Evolutionary conservation across 2,888 invertebrate species (phyloP).

Genomic region (Euclidia mi): DNA sequence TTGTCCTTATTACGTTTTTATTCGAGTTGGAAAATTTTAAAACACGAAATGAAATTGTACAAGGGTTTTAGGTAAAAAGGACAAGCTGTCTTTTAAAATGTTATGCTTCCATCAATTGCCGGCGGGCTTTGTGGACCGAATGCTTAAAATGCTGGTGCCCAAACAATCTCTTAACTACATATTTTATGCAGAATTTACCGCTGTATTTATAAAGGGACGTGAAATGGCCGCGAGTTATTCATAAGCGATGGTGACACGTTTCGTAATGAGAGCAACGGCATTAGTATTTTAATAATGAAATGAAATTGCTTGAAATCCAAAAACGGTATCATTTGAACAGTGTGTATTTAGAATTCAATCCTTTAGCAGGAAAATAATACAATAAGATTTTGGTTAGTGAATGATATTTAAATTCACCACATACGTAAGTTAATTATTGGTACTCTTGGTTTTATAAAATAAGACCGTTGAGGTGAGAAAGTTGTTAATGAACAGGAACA

Average conservation of each 20-base stretch:
- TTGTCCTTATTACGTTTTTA: conserved; percentile 12
- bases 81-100: too few relatives aligned
- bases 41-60: conserved; percentile 10
- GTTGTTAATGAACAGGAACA: too few relatives aligned
- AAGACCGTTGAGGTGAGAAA: too few relatives aligned
- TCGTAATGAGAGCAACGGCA: not conserved
- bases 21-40: conserved; percentile 13
- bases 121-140: not conserved
- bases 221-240: not conserved
- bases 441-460: too few relatives aligned
- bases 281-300: too few relatives aligned
- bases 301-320: too few relatives aligned
- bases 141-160: conserved; percentile 1
- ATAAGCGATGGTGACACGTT: not conserved
- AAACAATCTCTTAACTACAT: conserved; percentile 14
- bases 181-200: conserved; percentile 20
- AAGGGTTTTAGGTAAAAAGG: conserved; percentile 15
- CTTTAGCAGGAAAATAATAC: too few relatives aligned
- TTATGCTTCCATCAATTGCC: too few relatives aligned
- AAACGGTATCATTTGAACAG: not conserved
- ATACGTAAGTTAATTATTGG: too few relatives aligned
- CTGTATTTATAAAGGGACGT: conserved; percentile 3
- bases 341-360: not conserved
- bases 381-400: too few relatives aligned
- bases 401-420: too few relatives aligned